Evolutionary conservation across 2,113 vertebrate genomes (phyloP), one percentile per base, ranked within the genome.

Genomic region (Rhineura floridana): DNA sequence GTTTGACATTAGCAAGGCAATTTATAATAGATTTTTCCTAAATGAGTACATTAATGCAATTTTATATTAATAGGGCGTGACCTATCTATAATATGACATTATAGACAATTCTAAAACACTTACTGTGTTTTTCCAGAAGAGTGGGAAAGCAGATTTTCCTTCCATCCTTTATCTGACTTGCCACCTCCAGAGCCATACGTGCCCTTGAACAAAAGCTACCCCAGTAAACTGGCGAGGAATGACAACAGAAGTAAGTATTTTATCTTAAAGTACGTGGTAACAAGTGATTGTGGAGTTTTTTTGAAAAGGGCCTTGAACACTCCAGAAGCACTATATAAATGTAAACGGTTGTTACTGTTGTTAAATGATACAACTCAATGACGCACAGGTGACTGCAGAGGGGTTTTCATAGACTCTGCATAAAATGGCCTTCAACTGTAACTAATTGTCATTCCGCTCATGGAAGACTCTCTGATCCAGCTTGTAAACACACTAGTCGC

Each of bases 171-270:
- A 93, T 98, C 98, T 33, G 98, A 99, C 92, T 95, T 99, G 90
- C 99, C 99, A 88, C 98, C 98, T 84, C 99, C 99, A 6, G 98
- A 99, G 86, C 98, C 98, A 23, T 99, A 97, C 89, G 94, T 98
- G 75, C 97, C 96, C n/a, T 94, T 84, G 77, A 97, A 97, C 94
- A 99, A 98, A 96, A 98, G 95, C 75, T 99, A 99, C 93, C 98
- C 99, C 91, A 99, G 99, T 96, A 99, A 98, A 97, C 11, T 98
- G 77, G 94, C 92, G 90, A 98, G 98, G 97, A 97, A 90, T 70
- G 98, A 99, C 69, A 96, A 95, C 93, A 97, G 96, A 97, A 98
- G 99, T 99, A 92, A 98, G 97, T 97, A 93, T 87, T 88, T 90
- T 76, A 21, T 70, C 62, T 28, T 6, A 7, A 59, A 2, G 21